Evolutionary conservation across 1,140 invertebrate genomes (phyloP).

Genomic region (Piezodorus guildinii): DNA sequence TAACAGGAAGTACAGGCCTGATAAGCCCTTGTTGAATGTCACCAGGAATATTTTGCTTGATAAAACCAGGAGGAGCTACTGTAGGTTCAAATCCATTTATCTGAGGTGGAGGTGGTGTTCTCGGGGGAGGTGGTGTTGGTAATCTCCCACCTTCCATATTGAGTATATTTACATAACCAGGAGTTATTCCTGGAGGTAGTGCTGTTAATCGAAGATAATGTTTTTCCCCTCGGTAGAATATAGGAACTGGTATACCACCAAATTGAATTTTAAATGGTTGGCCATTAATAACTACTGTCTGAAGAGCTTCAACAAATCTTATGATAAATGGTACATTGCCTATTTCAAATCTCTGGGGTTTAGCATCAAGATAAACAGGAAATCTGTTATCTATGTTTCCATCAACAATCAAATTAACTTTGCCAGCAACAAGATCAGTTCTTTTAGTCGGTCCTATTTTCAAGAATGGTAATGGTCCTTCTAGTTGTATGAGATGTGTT

Average conservation of each 20-base stretch:
- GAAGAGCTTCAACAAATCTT: constrained; percentile 64
- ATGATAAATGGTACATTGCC: constrained; percentile 61
- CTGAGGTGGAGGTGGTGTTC: constrained; percentile 20
- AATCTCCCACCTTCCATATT: constrained; percentile 49
- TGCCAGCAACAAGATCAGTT: constrained; percentile 65
- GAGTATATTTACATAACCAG: constrained; percentile 52
- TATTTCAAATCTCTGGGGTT: constrained; percentile 60
- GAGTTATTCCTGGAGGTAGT: constrained; percentile 58
- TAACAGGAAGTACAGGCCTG: neutral
- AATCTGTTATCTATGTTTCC: constrained; percentile 51
- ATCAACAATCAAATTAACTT: constrained; percentile 72
- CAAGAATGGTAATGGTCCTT: constrained; percentile 77
- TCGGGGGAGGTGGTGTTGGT: constrained; percentile 26
- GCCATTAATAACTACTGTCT: constrained; percentile 70
- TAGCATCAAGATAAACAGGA: constrained; percentile 74
- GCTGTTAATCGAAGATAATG: constrained; percentile 74
- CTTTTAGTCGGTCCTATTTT: constrained; percentile 57
- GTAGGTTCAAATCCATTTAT: neutral
- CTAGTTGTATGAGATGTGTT: constrained; percentile 59
- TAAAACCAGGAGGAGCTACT: constrained; percentile 5
- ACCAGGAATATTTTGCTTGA: neutral
- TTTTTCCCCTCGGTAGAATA: constrained; percentile 63
- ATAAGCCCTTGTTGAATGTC: neutral
- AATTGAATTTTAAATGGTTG: constrained; percentile 70
- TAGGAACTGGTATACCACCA: constrained; percentile 81